Evolutionary conservation across 1,140 invertebrate genomes (phyloP).

Genomic region (Agrypnia vestita): DNA sequence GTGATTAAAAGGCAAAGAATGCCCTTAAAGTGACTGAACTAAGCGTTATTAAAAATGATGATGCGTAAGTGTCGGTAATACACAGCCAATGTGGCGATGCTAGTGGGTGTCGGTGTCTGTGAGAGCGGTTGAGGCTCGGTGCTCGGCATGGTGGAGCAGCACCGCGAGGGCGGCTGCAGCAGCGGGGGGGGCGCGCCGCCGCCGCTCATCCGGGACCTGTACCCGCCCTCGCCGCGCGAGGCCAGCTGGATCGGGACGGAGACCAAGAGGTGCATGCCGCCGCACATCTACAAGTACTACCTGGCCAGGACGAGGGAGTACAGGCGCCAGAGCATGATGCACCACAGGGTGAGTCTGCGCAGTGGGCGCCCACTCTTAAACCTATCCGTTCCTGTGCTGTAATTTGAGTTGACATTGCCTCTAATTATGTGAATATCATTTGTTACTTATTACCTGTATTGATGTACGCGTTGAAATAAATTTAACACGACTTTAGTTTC

Average conservation of each 20-base stretch:
- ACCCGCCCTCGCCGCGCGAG: conserved; percentile 55
- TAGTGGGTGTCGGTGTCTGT: not conserved
- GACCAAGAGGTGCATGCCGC: conserved; percentile 76
- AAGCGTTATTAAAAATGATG: too few species aligned
- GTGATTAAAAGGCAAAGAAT: too few species aligned
- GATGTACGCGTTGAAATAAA: too few species aligned
- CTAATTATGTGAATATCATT: too few species aligned
- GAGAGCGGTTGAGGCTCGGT: not conserved
- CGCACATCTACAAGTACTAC: conserved; percentile 82
- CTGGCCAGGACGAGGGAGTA: conserved; percentile 69
- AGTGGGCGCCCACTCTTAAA: too few species aligned
- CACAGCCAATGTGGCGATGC: not conserved
- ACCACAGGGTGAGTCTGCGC: conserved; percentile 62
- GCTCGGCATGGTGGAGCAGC: conserved; percentile 7
- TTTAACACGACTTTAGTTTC: too few species aligned
- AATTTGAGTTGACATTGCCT: too few species aligned
- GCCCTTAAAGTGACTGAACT: too few species aligned
- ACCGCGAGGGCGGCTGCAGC: conserved; percentile 36
- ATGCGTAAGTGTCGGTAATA: not conserved
- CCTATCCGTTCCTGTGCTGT: too few species aligned
- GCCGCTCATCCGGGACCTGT: conserved; percentile 54
- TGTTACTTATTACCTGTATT: too few species aligned
- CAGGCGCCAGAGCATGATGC: conserved; percentile 70
- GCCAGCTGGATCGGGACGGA: conserved; percentile 81
- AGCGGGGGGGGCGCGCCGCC: conserved; percentile 39